These are phyloP conservation scores for Scaptomyza montana DNA, from an alignment of 1,140 invertebrate genomes.

Conservation along the genomic window DNA sequence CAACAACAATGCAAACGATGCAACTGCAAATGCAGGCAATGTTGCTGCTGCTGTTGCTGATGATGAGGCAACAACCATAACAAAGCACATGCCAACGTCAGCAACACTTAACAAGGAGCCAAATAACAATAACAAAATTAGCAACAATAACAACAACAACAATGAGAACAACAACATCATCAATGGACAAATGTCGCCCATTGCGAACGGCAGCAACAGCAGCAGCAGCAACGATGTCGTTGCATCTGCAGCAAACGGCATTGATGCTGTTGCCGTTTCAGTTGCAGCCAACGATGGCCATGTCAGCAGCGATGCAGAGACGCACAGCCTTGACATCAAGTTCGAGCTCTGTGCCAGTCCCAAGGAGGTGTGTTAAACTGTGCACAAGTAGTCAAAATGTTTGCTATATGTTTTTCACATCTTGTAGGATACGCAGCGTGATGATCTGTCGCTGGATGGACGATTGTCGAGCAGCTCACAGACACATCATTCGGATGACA, in stretches of 20 bases:
- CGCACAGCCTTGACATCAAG: conserved; percentile 74
- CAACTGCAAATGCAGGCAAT: conserved; percentile 50
- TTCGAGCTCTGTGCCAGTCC: conserved; percentile 72
- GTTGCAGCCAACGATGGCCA: conserved; percentile 34
- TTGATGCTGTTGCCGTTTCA: conserved; percentile 22
- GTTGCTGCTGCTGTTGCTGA: conserved; percentile 34
- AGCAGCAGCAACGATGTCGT: conserved; percentile 10
- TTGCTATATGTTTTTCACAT: conserved; percentile 12
- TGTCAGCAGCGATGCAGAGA: conserved; percentile 64
- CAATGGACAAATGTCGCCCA: conserved; percentile 65
- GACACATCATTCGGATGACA: conserved; percentile 74
- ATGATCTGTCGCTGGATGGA: conserved; percentile 64
- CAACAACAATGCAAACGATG: conserved; percentile 50
- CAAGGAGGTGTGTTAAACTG: conserved; percentile 63
- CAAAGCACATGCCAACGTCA: conserved; percentile 66
- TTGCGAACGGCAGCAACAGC: conserved; percentile 29
- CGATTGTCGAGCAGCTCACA: conserved; percentile 71
- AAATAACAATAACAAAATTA: conserved; percentile 79
- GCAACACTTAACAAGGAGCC: conserved; percentile 74
- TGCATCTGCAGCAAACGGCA: conserved; percentile 41
- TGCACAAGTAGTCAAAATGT: not conserved
- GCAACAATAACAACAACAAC: conserved; percentile 63
- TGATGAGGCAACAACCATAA: conserved; percentile 56
- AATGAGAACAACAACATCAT: conserved; percentile 42
- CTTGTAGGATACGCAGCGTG: conserved; percentile 46